A percentile compares a stretch with the other conserved stretches of the same genome.
These are phyloP conservation scores for Osmerus eperlanus DNA, from an alignment of 2,113 vertebrate species.

Conservation along the genomic window DNA sequence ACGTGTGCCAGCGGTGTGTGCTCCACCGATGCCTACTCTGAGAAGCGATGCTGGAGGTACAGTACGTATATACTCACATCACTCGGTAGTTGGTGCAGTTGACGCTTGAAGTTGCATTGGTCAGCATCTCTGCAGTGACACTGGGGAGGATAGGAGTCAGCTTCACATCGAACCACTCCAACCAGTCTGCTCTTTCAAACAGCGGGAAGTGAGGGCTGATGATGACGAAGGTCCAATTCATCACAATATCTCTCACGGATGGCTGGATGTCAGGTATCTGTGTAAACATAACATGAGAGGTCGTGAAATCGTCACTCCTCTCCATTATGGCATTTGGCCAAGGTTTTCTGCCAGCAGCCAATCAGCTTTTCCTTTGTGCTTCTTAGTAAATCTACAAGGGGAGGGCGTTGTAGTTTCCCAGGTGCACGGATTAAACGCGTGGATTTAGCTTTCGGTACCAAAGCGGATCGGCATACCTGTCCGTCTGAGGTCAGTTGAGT, in stretches of 20 bases:
- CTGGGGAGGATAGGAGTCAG: no score
- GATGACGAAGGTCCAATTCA: slow-evolving; percentile 53
- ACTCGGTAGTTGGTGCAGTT: no score
- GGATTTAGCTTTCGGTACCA: neutral
- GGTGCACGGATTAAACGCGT: neutral
- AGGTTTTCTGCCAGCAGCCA: neutral
- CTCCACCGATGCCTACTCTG: no score
- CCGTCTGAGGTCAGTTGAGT: no score
- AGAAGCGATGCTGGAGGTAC: no score
- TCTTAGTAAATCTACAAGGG: neutral
- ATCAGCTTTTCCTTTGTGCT: neutral
- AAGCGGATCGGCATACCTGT: no score
- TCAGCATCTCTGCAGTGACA: no score
- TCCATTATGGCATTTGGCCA: neutral
- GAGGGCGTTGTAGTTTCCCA: neutral
- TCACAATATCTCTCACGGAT: slow-evolving; percentile 34
- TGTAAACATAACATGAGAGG: neutral
- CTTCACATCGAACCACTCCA: slow-evolving; percentile 18
- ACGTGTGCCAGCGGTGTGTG: no score
- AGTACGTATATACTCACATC: no score
- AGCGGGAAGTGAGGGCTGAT: no score
- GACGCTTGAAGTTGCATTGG: no score
- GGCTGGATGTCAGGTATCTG: slow-evolving; percentile 18
- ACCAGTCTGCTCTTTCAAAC: slow-evolving; percentile 21
- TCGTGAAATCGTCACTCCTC: neutral